Conservation (phyloP, 2,113 vertebrate genomes). For the Cinclus cinclus region DNA sequence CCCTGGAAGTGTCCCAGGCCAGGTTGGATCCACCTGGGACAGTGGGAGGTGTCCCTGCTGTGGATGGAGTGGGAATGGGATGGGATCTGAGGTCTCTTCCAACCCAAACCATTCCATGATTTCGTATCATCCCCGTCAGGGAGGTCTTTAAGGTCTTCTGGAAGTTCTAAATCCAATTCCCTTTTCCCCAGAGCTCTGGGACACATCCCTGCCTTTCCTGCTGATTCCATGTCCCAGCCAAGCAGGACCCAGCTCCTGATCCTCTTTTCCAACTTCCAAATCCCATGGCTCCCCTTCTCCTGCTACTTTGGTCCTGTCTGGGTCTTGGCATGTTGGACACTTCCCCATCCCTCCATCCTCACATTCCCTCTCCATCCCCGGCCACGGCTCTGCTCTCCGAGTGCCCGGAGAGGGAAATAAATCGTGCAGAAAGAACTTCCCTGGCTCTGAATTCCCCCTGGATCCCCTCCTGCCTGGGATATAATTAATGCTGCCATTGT, state of each 20-base stretch:
- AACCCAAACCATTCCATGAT: neutral
- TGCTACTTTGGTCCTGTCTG: neutral
- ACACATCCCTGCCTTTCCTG: neutral
- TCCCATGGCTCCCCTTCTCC: neutral
- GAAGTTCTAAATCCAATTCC: neutral
- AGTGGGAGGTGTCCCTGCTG: neutral
- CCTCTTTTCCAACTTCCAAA: neutral
- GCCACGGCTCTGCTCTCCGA: neutral
- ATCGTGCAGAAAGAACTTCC: slow-evolving; percentile 7
- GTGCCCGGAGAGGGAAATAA: neutral
- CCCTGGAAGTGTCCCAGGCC: fast-evolving
- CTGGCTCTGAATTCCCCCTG: neutral
- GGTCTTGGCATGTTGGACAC: neutral
- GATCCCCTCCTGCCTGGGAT: neutral
- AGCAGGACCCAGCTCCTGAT: fast-evolving
- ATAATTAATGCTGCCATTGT: slow-evolving; percentile 63
- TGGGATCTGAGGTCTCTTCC: neutral
- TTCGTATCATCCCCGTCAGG: neutral
- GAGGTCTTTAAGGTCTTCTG: neutral
- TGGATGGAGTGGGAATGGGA: fast-evolving
- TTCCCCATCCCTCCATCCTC: neutral
- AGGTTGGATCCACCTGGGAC: fast-evolving
- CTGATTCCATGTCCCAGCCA: neutral
- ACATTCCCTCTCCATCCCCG: neutral
- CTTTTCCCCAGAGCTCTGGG: neutral